These are phyloP conservation scores for Stichopus chloronotus DNA, from an alignment of 35 echinoderm and acorn worm genomes.

Conservation along the genomic window DNA sequence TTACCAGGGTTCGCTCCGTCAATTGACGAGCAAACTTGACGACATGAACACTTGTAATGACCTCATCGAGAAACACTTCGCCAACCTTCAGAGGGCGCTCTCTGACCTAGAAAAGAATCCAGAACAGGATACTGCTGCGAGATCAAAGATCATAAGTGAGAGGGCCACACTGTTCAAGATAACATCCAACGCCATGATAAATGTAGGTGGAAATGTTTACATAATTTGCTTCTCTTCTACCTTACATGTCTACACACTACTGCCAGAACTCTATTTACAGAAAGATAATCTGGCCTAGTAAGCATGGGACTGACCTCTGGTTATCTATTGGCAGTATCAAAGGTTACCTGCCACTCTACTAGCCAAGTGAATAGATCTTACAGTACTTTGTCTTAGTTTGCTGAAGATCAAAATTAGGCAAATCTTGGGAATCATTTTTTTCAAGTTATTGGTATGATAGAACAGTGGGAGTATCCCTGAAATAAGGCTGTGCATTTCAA, in stretches of 20 bases:
- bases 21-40: slow-evolving; percentile 87
- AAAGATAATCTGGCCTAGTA: too few species aligned
- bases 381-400: too few species aligned
- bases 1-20: slow-evolving; percentile 78
- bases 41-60: slow-evolving; percentile 98
- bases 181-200: slow-evolving; percentile 99
- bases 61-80: slow-evolving; percentile 91
- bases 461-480: too few species aligned
- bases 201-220: slow-evolving; percentile 74
- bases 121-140: slow-evolving; percentile 71
- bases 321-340: too few species aligned
- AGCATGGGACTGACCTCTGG: too few species aligned
- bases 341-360: too few species aligned
- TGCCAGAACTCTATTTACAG: neutral
- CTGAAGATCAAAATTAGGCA: too few species aligned
- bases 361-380: too few species aligned
- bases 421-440: too few species aligned
- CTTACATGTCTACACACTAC: neutral
- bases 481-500: too few species aligned
- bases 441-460: too few species aligned
- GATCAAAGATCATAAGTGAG: slow-evolving; percentile 92
- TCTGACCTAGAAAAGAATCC: slow-evolving; percentile 84
- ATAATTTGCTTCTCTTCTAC: neutral
- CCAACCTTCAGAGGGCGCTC: slow-evolving; percentile 85
- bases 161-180: slow-evolving; percentile 96